Evolutionary conservation across 2,797 vertebrate species (phyloP).

Genomic region (Phrynocephalus vlangalii): DNA sequence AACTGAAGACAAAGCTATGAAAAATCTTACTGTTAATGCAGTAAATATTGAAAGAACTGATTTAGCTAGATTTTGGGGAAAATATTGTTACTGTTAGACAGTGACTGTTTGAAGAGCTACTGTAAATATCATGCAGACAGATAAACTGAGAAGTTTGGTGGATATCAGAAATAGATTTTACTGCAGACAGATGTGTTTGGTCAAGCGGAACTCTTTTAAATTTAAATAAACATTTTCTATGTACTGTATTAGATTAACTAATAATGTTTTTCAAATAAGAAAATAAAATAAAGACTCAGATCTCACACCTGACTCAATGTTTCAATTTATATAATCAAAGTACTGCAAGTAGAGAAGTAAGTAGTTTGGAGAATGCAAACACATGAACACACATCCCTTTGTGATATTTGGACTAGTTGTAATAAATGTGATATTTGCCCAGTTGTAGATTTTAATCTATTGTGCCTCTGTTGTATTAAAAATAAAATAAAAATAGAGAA

Average conservation of each 20-base stretch:
- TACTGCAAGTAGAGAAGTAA: background rate
- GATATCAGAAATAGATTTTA: background rate
- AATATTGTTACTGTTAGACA: too few relatives aligned
- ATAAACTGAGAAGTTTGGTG: background rate
- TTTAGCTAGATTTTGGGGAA: too few relatives aligned
- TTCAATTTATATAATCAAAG: background rate
- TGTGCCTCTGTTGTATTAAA: background rate
- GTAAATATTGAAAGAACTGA: background rate
- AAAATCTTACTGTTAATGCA: background rate
- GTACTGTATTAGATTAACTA: background rate
- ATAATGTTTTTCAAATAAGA: background rate
- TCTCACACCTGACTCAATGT: background rate
- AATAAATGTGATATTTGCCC: background rate
- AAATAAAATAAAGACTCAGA: background rate
- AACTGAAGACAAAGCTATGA: background rate
- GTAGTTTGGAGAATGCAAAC: background rate
- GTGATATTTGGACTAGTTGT: background rate
- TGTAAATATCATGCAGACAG: too few relatives aligned
- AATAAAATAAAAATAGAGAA: background rate
- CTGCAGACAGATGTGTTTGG: background rate
- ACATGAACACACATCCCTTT: background rate
- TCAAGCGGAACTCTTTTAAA: background rate
- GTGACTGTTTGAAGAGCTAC: too few relatives aligned
- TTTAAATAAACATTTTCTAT: background rate
- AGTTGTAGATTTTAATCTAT: background rate